Evolutionary conservation across 2,888 invertebrate genomes (phyloP), one percentile per base, ranked within the genome.

Genomic region (Scelioninae gen. 1): DNA sequence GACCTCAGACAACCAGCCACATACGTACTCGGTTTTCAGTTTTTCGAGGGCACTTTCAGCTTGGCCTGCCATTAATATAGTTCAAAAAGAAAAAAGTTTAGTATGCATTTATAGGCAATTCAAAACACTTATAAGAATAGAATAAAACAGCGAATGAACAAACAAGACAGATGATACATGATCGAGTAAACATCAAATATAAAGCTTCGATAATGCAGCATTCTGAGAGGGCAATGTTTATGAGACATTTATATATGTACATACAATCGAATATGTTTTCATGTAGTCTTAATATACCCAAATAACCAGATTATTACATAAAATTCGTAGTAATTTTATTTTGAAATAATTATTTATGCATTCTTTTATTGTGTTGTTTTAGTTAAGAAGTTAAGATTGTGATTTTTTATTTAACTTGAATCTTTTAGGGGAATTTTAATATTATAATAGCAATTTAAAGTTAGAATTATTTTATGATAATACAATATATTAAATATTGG

Each of bases 21-120:
- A 97, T 11, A 99, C 97, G 90, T 98, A 97, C 92, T 97, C 97
- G 53, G 96, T 95, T 93, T 99, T 99, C 53, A 99, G 92, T 92
- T 97, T 96, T 93, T 99, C 98, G 83, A 98, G 94, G 9, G 97
- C 95, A 92, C 96, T 96, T 85, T 98, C 98, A 63, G 95, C 95
- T 91, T 96, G 95, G 0, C 96, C 96, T 93, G 91, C 87, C 80
- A 83, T 66, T 34, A 83, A 77, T 55, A 56, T 23, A 58, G 68
- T 6, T 29, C 6, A 55, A 60, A 71, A 53, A 16, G 11, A 68
- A 16, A 49, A 7, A 71, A 76, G 71, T 77, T 82, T 53, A 82
- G 38, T 55, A 74, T 68, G 43, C 69, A 68, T 13, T 51, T 47
- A 10, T 32, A 10, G 11, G 78, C 47, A 72, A 31, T 49, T 0